Evolutionary conservation across 2,888 invertebrate genomes (phyloP), one percentile per base, ranked within the genome.

Genomic region (Cyclophora punctaria): DNA sequence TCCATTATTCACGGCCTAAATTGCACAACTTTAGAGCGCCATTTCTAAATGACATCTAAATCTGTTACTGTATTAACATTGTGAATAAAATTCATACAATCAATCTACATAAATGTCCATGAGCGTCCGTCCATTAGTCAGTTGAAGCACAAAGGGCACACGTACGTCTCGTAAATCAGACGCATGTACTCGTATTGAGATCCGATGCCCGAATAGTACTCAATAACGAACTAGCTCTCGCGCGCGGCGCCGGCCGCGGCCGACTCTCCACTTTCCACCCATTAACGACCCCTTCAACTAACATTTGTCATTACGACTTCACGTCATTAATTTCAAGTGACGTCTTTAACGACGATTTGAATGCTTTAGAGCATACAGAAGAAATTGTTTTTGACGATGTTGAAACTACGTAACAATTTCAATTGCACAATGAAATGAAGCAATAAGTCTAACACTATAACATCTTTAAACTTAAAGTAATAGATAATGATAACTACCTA

Each of bases 21-120:
- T 88, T 88, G 87, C 86, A 82, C 87, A 88, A 88, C 82, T 88
- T 86, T 85, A 86, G 79, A 88, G 83, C 84, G 85, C 87, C 84
- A 87, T 88, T 87, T 86, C 86, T 84, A 88, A 88, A 87, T 88
- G 88, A 88, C 88, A 85, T 87, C 88, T 87, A 87, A 88, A 87
- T 87, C 87, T 87, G 87, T 87, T 87, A 86, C 78, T 87, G 87
- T 87, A 87, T 88, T 87, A 88, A 87, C 88, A 87, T 87, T 85
- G 87, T 88, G 87, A 87, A 88, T 88, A 87, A 88, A 88, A 88
- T 88, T 88, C 78, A 88, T 87, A 86, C 87, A 87, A 88, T 88
- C 87, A 88, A 87, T 88, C 88, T 87, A 88, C 87, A 88, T 87
- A 88, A 88, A 87, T 85, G 88, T 88, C 86, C 83, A 81, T 87